Percentiles rank a stretch among this genome's conserved stretches.
These are phyloP conservation scores for Thymelicus sylvestris DNA, from an alignment of 2,888 invertebrate genomes.

Conservation along the genomic window DNA sequence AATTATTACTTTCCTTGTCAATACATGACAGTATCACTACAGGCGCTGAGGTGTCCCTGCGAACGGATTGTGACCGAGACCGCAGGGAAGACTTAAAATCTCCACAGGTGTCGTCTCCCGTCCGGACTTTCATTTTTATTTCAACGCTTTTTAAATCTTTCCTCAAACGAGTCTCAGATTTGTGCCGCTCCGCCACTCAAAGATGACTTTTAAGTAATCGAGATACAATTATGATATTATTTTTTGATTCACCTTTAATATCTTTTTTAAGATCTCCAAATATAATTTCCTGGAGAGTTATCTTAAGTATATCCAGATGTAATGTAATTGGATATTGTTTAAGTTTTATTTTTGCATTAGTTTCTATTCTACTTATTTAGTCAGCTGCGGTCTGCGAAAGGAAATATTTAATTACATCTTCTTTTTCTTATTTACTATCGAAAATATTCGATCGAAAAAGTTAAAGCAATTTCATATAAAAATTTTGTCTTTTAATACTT, in stretches of 20 bases:
- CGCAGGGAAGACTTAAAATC: constrained; percentile 80
- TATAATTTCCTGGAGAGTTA: constrained; percentile 23
- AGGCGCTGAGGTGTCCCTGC: constrained; percentile 38
- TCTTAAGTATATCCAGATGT: constrained; percentile 12
- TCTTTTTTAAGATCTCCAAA: constrained; percentile 33
- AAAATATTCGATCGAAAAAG: background rate
- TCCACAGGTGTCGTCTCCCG: constrained; percentile 75
- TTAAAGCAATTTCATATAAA: background rate
- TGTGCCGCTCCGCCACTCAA: constrained; percentile 36
- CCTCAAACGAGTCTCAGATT: constrained; percentile 27
- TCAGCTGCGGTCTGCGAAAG: background rate
- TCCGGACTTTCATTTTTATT: constrained; percentile 62
- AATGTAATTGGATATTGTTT: constrained; percentile 24
- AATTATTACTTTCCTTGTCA: constrained; percentile 14
- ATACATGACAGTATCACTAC: constrained; percentile 7
- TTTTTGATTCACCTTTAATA: constrained; percentile 29
- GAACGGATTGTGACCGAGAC: constrained; percentile 50
- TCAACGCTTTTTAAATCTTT: constrained; percentile 46
- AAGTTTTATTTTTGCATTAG: constrained; percentile 9
- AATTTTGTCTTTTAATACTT: background rate
- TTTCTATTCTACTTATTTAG: background rate
- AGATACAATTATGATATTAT: constrained; percentile 38
- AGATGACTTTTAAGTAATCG: constrained; percentile 33
- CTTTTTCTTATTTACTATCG: constrained; percentile 1
- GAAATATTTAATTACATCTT: constrained; percentile 4